Base-by-base conservation (phyloP, 2,888 invertebrate species). In the Melieria omissa region DNA sequence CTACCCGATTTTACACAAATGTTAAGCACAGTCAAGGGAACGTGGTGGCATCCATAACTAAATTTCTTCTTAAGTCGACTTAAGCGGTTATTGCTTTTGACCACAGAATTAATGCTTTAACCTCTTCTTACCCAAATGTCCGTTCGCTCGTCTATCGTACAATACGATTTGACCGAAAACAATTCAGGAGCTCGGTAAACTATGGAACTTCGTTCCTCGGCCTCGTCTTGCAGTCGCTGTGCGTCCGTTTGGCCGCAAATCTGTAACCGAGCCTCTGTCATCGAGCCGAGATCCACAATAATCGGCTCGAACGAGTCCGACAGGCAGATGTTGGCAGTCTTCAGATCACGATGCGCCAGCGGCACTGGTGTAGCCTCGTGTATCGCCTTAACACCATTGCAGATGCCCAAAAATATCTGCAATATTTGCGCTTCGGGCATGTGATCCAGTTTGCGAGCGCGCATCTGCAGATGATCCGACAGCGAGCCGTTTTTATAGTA, bases 121-220 rank as follows among this genome's bases (percentile, higher is more conserved):
- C 29, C 2, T 29, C 42, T 58, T 47, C 73, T 74, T 64, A 86
- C 86, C 96, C 96, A 96, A 81, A 96, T 92, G 87, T 96, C 96
- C 49, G 94, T 93, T 76, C 94, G 88, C 85, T 95, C 94, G 84
- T 95, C 95, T 70, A 96, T 90, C 79, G 91, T 91, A 80, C 93
- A 91, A 80, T 93, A 92, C 73, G 92, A 92, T 86, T 95, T 93
- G 9, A 96, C 94, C 78, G 92, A 92, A 82, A 96, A 97, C 65
- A 97, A 87, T 85, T 96, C 96, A 0, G 96, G 96, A 1, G 96
- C 94, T 78, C 95, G 88, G 83, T 95, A 97, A 4, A 95, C 92
- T 92, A 96, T 95, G 42, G 95, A 94, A 85, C 94, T 95, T 73
- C 93, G 89, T 86, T 96, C 95, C 64, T 93, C 93, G 1, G 95